phyloP scores from a whole-genome alignment of 1,140 invertebrate genomes.

The Kradibia gibbosae region DNA sequence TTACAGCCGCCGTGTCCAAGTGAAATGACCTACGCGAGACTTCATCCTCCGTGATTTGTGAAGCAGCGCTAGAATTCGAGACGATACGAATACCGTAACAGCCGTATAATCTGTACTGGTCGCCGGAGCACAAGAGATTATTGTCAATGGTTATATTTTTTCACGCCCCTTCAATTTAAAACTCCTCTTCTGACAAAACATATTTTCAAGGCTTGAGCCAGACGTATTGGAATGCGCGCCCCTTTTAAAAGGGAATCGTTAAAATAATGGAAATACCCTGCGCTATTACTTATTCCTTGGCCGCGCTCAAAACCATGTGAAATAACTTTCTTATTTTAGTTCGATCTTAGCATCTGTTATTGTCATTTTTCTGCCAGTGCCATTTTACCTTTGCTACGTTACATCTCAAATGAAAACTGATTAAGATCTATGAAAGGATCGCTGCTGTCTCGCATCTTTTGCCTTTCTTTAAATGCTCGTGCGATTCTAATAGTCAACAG shows the following conservation, averaged over 20 bases:
- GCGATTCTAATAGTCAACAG: neutral
- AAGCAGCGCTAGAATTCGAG: slow-evolving; percentile 30
- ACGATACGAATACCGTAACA: neutral
- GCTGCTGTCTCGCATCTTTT: neutral
- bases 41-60: slow-evolving; percentile 63
- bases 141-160: slow-evolving; percentile 43
- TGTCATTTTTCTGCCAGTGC: neutral
- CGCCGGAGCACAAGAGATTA: neutral
- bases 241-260: neutral
- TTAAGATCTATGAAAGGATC: neutral
- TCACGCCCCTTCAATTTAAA: slow-evolving; percentile 14
- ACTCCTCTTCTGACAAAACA: neutral
- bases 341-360: neutral
- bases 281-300: neutral
- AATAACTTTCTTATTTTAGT: neutral
- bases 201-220: neutral
- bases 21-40: slow-evolving; percentile 42
- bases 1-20: slow-evolving; percentile 57
- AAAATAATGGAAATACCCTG: slow-evolving; percentile 2
- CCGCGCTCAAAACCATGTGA: neutral
- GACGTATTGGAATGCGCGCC: neutral
- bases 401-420: neutral
- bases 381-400: neutral
- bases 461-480: neutral
- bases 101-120: neutral